Base-by-base conservation (phyloP, 2,888 invertebrate genomes). In the Rotaria sp. region DNA sequence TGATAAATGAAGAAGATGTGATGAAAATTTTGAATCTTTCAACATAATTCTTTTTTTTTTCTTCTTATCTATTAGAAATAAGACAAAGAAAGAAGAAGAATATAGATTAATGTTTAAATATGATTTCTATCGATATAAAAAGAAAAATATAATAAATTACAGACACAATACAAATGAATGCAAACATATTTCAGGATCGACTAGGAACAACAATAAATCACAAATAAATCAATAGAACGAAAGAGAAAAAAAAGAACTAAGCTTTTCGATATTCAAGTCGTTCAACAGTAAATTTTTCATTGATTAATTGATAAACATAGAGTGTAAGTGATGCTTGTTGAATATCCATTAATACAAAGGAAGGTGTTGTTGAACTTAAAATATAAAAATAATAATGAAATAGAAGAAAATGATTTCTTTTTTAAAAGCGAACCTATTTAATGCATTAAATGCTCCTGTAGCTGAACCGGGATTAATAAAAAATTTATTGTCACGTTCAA, bases 391-490 rank as follows among this genome's bases (percentile, higher is more conserved):
- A 38, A n/a, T 35, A 41, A 50, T 45, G 30, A 48, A 55, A 52
- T 85, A 38, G 30, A 57, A 26, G n/a, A 30, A 30, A 35, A 48
- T 11, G 26, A 21, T 30, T 52, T 30, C 52, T 13, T 35, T 8
- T n/a, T 0, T 21, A 84, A 30, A 85, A n/a, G n/a, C 93, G 93
- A 93, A 96, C 94, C 94, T 94, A 90, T 95, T 96, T 88, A 97
- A 91, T 52, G 97, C 95, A 92, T 95, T 96, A 89, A 96, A 99
- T 11, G 99, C 97, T 24, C 99, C 99, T 48, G 99, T 99, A 4
- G 97, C 98, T 10, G 97, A 97, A 18, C 99, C 99, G 10, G 99
- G 99, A 92, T 99, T 99, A 86, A 99, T 97, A 91, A 96, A 99
- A 92, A 99, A 98, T 91, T 97, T 96, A 21, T 96, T 97, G 90